phyloP scores from a whole-genome alignment of 2,797 vertebrate genomes.

The Pseudochirops cupreus region DNA sequence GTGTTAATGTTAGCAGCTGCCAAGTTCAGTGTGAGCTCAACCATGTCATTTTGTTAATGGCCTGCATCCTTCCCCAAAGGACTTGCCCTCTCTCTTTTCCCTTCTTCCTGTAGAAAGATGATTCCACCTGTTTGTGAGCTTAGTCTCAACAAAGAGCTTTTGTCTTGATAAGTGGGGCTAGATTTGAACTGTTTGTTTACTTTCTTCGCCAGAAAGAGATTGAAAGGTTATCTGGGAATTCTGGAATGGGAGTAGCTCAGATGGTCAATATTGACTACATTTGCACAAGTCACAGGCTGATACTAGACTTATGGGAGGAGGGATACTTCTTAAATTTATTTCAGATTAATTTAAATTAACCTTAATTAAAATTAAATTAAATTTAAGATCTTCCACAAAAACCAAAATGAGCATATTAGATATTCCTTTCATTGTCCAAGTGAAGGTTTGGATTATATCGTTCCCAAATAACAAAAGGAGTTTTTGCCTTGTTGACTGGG shows the following conservation, averaged over 20 bases:
- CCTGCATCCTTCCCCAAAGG: constrained; percentile 22
- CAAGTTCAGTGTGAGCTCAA: constrained; percentile 59
- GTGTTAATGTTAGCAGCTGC: constrained; percentile 50
- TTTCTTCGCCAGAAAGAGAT: neutral
- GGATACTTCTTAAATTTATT: neutral
- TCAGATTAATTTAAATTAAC: neutral
- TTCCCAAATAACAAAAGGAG: neutral
- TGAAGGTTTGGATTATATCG: neutral
- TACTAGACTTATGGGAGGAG: neutral
- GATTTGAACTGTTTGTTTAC: constrained; percentile 38
- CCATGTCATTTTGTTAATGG: constrained; percentile 32
- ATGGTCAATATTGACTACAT: neutral
- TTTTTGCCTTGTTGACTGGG: neutral
- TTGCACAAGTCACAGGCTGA: neutral
- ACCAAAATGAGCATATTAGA: neutral
- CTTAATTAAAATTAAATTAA: no score
- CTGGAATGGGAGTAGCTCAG: neutral
- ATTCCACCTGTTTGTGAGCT: constrained; percentile 46
- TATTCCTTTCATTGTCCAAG: neutral
- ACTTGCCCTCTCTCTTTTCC: constrained; percentile 8
- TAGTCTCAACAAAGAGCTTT: constrained; percentile 45
- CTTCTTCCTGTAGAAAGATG: constrained; percentile 35
- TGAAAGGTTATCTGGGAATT: neutral
- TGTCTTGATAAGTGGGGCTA: constrained; percentile 34
- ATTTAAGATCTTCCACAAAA: neutral